Conservation (phyloP, 2,888 invertebrate species). For the Euplexia lucipara region DNA sequence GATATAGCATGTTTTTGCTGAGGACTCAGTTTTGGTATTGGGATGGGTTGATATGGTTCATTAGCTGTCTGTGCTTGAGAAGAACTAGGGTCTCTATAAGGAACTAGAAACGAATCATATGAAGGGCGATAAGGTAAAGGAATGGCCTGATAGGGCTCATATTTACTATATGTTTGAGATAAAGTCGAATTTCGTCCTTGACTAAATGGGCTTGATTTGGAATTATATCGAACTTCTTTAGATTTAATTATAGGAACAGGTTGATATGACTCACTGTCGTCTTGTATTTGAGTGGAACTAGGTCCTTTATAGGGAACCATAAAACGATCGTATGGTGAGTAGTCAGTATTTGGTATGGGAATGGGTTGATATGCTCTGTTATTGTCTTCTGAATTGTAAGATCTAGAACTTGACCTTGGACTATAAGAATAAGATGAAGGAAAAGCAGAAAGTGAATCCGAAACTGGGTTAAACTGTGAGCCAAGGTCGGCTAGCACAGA, state of each 20-base stretch:
- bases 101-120: slow-evolving; percentile 24
- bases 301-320: slow-evolving; percentile 36
- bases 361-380: slow-evolving; percentile 22
- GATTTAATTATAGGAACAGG: background rate
- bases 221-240: slow-evolving; percentile 8
- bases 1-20: slow-evolving; percentile 18
- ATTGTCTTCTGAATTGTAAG: background rate
- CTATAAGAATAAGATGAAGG: slow-evolving; percentile 27
- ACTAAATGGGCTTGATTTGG: background rate
- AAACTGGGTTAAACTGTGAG: background rate
- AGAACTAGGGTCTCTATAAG: slow-evolving; percentile 32
- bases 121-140: slow-evolving; percentile 19
- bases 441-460: slow-evolving; percentile 8
- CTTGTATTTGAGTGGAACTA: background rate
- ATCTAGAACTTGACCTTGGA: background rate
- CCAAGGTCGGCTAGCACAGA: slow-evolving; percentile 12
- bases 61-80: background rate
- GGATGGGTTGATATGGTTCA: slow-evolving; percentile 22
- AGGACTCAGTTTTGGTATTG: slow-evolving; percentile 11
- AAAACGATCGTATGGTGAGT: slow-evolving; percentile 30
- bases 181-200: background rate
- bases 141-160: slow-evolving; percentile 19
- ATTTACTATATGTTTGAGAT: slow-evolving; percentile 1
- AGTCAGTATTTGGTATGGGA: slow-evolving; percentile 21
- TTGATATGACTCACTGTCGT: slow-evolving; percentile 2